Conservation (phyloP, 2,888 invertebrate species). For the Aromia moschata region DNA sequence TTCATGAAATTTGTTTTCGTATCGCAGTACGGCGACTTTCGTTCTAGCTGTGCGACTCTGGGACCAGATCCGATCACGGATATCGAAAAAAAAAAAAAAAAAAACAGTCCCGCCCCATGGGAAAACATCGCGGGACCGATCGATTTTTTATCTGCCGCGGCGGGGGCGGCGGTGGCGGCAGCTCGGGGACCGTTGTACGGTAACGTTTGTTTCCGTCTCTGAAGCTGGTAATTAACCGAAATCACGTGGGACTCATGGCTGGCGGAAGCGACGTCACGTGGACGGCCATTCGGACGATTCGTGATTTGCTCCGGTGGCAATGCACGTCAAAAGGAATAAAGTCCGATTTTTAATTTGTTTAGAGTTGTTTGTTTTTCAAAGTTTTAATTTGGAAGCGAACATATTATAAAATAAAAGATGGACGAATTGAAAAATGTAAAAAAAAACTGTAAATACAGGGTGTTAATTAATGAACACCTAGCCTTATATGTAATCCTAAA, state of each 20-base stretch:
- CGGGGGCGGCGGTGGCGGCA: background rate
- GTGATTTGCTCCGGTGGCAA: constrained; percentile 44
- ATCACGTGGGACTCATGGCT: constrained; percentile 55
- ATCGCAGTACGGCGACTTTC: background rate
- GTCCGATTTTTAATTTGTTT: no score
- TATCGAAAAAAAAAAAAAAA: background rate
- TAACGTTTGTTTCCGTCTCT: constrained; percentile 42
- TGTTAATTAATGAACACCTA: no score
- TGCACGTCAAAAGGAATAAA: no score
- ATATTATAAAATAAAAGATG: no score
- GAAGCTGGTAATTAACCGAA: constrained; percentile 53
- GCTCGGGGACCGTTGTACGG: constrained; percentile 9
- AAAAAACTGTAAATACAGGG: no score
- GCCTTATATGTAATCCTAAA: no score
- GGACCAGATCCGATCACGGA: background rate
- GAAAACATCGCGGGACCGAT: background rate
- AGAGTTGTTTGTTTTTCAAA: no score
- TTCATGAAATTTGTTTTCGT: background rate
- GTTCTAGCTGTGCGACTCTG: background rate
- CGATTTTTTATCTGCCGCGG: background rate
- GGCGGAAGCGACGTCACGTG: constrained; percentile 40
- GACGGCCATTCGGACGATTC: constrained; percentile 42
- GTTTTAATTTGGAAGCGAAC: no score
- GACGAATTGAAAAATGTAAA: no score
- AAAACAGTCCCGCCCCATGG: background rate